Evolutionary conservation across 2,888 invertebrate genomes (phyloP), one percentile per base, ranked within the genome.

Genomic region (Nematopogon swammerdamellus): DNA sequence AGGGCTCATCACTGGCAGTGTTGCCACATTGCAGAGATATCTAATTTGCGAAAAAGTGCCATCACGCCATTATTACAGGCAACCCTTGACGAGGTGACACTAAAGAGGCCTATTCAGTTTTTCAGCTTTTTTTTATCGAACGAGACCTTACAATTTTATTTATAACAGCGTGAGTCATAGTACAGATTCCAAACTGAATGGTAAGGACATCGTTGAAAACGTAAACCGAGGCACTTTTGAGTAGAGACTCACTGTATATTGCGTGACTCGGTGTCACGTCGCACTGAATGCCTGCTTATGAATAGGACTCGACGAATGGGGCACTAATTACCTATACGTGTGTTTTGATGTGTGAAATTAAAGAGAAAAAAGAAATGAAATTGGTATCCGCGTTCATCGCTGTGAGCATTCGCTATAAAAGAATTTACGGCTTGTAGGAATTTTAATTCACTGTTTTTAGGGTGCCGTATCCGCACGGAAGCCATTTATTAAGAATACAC

Each of bases 271-370:
- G n/a, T 8, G 36, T 36, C 36, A 10, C 25, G 25, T 4, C 25
- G 25, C 4, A 14, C 3, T 25, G 25, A 25, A 25, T 6, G 8
- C 25, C 4, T 25, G 4, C n/a, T n/a, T 25, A 6, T 36, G 36
- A 74, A 75, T 73, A 72, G 70, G 65, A 14, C 3, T 36, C 63
- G 62, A 55, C 58, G 70, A 68, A 75, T 74, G 72, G 73, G 72
- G 67, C 71, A 67, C 74, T 77, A 77, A 77, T 77, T 77, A 75
- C 70, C 74, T 72, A 76, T 71, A 73, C 68, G 62, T 54, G 60
- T 54, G 62, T 63, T 62, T 56, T 69, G 72, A 67, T 61, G 74
- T 71, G 75, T 72, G 67, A 74, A 76, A 75, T 77, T 72, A 74
- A 74, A 77, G 51, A 73, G 68, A 72, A 71, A 65, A 25, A 14